A percentile compares a stretch with the other conserved stretches of the same genome.
Conservation (phyloP, 2,797 vertebrate species). For the Brachymystax lenok region DNA sequence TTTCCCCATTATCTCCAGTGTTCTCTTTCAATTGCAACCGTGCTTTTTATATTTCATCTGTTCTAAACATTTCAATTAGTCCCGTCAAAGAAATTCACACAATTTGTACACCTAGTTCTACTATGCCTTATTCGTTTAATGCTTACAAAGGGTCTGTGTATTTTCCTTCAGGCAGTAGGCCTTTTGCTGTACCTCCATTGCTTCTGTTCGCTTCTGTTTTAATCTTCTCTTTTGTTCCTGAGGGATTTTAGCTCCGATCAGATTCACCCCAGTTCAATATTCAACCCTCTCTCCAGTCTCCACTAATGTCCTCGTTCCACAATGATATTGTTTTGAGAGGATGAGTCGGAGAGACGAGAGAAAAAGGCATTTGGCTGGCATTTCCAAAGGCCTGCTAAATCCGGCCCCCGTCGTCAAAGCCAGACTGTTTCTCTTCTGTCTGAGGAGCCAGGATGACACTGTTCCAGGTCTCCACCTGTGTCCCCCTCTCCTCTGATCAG, state of each 20-base stretch:
- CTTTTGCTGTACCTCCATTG: too few relatives aligned
- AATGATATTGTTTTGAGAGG: slow-evolving; percentile 62
- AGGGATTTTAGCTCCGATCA: slow-evolving; percentile 30
- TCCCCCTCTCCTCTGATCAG: slow-evolving; percentile 68
- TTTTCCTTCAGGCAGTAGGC: neutral
- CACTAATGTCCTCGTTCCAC: neutral
- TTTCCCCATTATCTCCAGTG: too few relatives aligned
- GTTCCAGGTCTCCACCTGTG: slow-evolving; percentile 79
- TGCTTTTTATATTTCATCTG: too few relatives aligned
- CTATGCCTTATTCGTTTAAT: neutral
- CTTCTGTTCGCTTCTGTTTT: slow-evolving; percentile 46
- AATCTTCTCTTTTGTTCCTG: slow-evolving; percentile 58
- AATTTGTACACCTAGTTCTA: neutral
- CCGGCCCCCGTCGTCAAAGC: slow-evolving; percentile 54
- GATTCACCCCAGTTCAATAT: slow-evolving; percentile 65
- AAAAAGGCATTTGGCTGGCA: slow-evolving; percentile 76
- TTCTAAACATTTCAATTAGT: neutral
- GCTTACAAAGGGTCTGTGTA: neutral
- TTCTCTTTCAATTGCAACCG: too few relatives aligned
- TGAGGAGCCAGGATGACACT: slow-evolving; percentile 68
- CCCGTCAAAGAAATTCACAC: neutral
- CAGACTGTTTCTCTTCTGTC: slow-evolving; percentile 70
- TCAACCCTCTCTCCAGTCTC: slow-evolving; percentile 55
- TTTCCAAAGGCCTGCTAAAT: slow-evolving; percentile 64
- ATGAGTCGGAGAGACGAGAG: slow-evolving; percentile 33